Percentiles rank a stretch among this genome's conserved stretches.
These are phyloP conservation scores for Capromys pilorides DNA, from an alignment of 2,797 vertebrate species.

Conservation along the genomic window DNA sequence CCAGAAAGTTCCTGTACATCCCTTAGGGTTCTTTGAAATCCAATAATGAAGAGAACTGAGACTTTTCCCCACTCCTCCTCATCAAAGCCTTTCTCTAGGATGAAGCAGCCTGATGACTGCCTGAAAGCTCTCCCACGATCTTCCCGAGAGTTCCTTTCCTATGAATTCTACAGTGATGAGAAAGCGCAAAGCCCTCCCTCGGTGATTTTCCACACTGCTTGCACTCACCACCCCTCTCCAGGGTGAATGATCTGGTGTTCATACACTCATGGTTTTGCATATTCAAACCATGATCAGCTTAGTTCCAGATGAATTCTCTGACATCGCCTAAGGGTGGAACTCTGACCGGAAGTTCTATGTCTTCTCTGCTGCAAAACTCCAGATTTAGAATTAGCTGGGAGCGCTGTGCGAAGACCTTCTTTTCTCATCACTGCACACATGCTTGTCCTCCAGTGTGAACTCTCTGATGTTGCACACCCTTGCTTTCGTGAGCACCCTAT, in stretches of 20 bases:
- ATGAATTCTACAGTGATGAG: slow-evolving; percentile 32
- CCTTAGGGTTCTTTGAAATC: slow-evolving; percentile 35
- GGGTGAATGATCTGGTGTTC: background rate
- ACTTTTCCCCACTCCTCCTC: background rate
- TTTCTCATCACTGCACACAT: background rate
- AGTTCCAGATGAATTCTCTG: background rate
- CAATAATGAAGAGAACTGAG: background rate
- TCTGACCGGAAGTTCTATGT: slow-evolving; percentile 5
- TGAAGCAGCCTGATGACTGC: slow-evolving; percentile 58
- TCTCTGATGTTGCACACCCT: slow-evolving; percentile 60
- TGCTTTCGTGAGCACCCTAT: background rate
- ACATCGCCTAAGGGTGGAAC: background rate
- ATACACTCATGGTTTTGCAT: background rate
- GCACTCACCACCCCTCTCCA: background rate
- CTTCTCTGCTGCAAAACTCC: slow-evolving; percentile 24
- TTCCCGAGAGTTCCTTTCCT: background rate
- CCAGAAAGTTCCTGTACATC: background rate
- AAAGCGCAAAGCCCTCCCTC: background rate
- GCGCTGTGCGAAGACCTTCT: background rate
- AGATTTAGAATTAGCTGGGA: slow-evolving; percentile 14
- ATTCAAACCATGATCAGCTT: background rate
- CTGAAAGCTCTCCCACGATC: background rate
- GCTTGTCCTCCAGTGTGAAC: slow-evolving; percentile 66
- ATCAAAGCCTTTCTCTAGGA: slow-evolving; percentile 50
- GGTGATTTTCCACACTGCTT: background rate